These are phyloP conservation scores for Aphidoletes aphidimyza DNA, from an alignment of 2,888 invertebrate species.

Conservation along the genomic window DNA sequence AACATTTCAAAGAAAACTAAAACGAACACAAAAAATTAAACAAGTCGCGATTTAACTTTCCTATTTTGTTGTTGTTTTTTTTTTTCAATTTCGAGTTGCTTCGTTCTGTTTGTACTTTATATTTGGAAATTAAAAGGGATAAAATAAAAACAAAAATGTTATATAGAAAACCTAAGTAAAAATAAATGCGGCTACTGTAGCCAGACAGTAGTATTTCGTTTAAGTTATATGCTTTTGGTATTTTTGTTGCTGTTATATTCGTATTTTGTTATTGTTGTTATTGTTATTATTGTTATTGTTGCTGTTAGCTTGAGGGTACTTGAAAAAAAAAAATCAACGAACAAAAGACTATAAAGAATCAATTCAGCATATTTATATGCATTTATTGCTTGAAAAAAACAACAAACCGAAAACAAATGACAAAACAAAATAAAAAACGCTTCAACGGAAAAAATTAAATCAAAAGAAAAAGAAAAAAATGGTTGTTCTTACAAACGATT, in stretches of 20 bases:
- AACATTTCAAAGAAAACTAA: not conserved
- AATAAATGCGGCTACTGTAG: conserved; percentile 55
- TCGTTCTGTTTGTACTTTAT: not conserved
- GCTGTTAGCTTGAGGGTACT: not conserved
- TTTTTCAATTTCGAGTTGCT: not conserved
- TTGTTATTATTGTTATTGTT: no score
- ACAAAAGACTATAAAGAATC: not conserved
- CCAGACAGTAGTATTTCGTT: conserved; percentile 53
- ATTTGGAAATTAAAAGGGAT: conserved; percentile 12
- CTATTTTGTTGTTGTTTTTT: not conserved
- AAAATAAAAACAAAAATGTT: not conserved
- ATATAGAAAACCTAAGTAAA: not conserved
- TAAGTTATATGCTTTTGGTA: not conserved
- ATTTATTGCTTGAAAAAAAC: no score
- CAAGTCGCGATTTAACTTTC: conserved; percentile 34
- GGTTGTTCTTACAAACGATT: no score
- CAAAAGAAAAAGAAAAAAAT: not conserved
- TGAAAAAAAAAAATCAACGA: not conserved
- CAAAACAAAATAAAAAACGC: no score
- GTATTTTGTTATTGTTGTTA: no score
- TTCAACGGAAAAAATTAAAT: no score
- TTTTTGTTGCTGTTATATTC: not conserved
- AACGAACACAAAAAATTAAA: no score
- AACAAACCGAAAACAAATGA: no score
- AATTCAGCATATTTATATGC: conserved; percentile 47